A percentile compares a stretch with the other conserved stretches of the same genome.
phyloP scores from a whole-genome alignment of 1,140 invertebrate genomes.

The Drosophila subpulchrella region DNA sequence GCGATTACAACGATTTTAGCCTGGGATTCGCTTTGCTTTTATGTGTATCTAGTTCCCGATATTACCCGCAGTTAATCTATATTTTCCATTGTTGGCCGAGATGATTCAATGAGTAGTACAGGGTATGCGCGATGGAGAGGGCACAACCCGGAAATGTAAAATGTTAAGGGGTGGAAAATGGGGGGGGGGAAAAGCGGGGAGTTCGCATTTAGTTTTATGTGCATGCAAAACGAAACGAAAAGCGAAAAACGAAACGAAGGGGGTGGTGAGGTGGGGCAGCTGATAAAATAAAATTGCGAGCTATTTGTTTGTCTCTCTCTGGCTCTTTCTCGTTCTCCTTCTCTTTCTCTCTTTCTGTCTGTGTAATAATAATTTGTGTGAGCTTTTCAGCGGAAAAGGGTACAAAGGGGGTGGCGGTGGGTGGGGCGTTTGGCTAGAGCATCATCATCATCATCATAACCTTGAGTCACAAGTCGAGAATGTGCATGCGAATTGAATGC shows the following conservation, averaged over 20 bases:
- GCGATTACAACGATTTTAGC: not conserved
- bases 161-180: constrained; percentile 4
- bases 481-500: constrained; percentile 79
- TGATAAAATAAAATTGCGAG: constrained; percentile 79
- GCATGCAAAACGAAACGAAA: constrained; percentile 78
- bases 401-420: constrained; percentile 1
- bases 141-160: constrained; percentile 47
- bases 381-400: constrained; percentile 55
- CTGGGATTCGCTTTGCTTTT: not conserved
- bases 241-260: constrained; percentile 42
- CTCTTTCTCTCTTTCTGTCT: not conserved
- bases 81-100: constrained; percentile 17
- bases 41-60: not conserved
- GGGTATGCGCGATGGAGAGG: constrained; percentile 2
- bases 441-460: constrained; percentile 62
- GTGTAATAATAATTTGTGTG: constrained; percentile 74
- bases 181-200: not conserved
- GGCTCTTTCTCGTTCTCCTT: not conserved
- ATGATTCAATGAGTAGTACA: constrained; percentile 23
- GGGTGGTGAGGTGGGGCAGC: constrained; percentile 51
- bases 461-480: constrained; percentile 80
- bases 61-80: constrained; percentile 41
- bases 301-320: constrained; percentile 11
- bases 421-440: constrained; percentile 35
- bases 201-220: constrained; percentile 75